Evolutionary conservation across 2,113 vertebrate species (phyloP), one percentile per base, ranked within the genome.

Genomic region (Rutilus rutilus): DNA sequence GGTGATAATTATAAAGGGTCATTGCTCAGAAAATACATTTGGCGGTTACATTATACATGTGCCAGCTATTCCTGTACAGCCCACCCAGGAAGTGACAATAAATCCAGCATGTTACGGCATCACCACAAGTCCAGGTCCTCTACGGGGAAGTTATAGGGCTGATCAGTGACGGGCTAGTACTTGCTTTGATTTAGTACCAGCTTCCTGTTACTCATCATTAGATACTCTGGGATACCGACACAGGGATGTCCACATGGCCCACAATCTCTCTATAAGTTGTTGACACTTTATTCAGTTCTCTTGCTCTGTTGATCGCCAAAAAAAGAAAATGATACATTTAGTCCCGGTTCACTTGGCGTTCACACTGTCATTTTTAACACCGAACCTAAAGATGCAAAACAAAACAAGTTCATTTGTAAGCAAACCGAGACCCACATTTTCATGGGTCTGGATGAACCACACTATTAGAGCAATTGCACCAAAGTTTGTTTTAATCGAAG

Each of bases 1-100:
- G 54, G 77, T 80, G 77, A 62, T 86, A 62, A 86, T 80, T 42
- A 30, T 33, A 5, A 59, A 14, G 45, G 45, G 42, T 42, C 50
- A 77, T 14, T 73, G 36, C 67, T 67, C 23, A 30, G 45, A 54
- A 42, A 62, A 47, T 25, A 12, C 14, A 25, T 65, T 21, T 81
- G 78, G 30, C 0, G 30, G 25, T 65, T 50, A 54, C 73, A 14
- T 64, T 65, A 54, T 77, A 50, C 39, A 47, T 10, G 14, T 77
- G 19, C 8, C 7, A 23, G 47, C 4, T 52, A 47, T 81, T 65
- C 78, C 78, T 81, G 59, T 64, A 6, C 60, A 81, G 59, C 59
- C 36, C 59, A 82, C 60, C 60, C 19, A 19, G 62, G 25, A 82
- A 14, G 60, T 21, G 60, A 52, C 25, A 5, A 82, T 82, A 67